Conservation (phyloP, 2,797 vertebrate genomes). For the Neosilurus mollespiculum region DNA sequence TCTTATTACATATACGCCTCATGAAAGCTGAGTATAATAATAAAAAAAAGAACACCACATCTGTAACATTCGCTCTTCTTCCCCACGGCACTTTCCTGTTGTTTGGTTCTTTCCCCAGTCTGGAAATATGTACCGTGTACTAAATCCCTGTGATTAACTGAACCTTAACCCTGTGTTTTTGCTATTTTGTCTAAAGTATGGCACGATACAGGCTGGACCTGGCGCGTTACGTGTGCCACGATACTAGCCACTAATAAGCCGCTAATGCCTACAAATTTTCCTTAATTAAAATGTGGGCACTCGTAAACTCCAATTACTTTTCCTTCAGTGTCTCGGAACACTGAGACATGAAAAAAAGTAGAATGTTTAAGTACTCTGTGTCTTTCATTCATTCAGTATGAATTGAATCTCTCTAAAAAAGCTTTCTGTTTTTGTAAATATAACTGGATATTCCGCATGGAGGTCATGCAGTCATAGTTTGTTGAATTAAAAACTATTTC, state of each 20-base stretch:
- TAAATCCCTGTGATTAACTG: background rate
- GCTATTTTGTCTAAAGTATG: background rate
- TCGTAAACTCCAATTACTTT: constrained; percentile 10
- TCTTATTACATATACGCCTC: constrained; percentile 25
- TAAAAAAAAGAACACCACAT: constrained; percentile 27
- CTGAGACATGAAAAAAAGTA: background rate
- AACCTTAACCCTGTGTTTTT: background rate
- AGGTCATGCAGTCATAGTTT: constrained; percentile 1
- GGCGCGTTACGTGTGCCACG: background rate
- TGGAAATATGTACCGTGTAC: background rate
- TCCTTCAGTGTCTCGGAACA: background rate
- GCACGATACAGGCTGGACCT: background rate
- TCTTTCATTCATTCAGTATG: constrained; percentile 12
- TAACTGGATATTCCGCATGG: constrained; percentile 18
- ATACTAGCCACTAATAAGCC: no score
- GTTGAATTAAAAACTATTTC: background rate
- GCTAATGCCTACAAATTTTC: background rate
- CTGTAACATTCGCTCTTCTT: constrained; percentile 16
- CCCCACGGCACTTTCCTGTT: background rate
- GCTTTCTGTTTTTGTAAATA: background rate
- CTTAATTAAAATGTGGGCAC: background rate
- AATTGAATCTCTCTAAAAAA: constrained; percentile 38
- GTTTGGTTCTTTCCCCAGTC: background rate
- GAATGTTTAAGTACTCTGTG: background rate
- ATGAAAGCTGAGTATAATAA: constrained; percentile 43